Base-by-base conservation (phyloP, 2,888 invertebrate species). In the Coelinius sp. region DNA sequence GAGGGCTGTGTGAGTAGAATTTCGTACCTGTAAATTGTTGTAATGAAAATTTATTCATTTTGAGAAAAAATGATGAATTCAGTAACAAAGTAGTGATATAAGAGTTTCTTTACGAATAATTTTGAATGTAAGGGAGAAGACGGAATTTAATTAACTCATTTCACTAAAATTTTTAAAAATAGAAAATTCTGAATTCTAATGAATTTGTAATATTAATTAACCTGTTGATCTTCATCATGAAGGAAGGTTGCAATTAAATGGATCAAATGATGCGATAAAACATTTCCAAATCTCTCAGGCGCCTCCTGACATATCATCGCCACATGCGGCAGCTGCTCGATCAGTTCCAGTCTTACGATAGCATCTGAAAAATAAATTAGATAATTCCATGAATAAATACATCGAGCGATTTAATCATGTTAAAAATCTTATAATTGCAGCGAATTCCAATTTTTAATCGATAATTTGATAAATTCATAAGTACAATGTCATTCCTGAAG, bases 291-390 rank as follows among this genome's bases (percentile, higher is more conserved):
- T 70, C 91, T 85, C 41, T 87, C 86, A 41, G 89, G 88, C 73
- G 89, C 88, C 80, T 91, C 91, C 76, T 90, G 88, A 75, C 92
- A 92, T 78, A 91, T 90, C 76, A 91, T 88, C 12, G 92, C 92
- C 73, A 93, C 89, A 79, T 91, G 90, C 6, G 93, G 92, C 67
- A 94, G 89, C 81, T 93, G 92, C 80, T 93, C 92, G 85, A 93
- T 89, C 80, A 93, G 83, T 80, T 92, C 92, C 24, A 90, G 89
- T 73, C 92, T 89, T 17, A 93, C 90, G 71, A 89, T 87, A 24
- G 90, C 88, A 81, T 93, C 93, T 93, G 89, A 38, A 90, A 88
- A 56, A 74, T 80, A 75, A 75, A 20, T 38, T 76, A 59, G 14
- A 7, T 20, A 24, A n/a, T 49, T 49, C 8, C 14, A 49, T 49